phyloP scores from a whole-genome alignment of 1,140 invertebrate species.

The Trachymyrmex septentrionalis region DNA sequence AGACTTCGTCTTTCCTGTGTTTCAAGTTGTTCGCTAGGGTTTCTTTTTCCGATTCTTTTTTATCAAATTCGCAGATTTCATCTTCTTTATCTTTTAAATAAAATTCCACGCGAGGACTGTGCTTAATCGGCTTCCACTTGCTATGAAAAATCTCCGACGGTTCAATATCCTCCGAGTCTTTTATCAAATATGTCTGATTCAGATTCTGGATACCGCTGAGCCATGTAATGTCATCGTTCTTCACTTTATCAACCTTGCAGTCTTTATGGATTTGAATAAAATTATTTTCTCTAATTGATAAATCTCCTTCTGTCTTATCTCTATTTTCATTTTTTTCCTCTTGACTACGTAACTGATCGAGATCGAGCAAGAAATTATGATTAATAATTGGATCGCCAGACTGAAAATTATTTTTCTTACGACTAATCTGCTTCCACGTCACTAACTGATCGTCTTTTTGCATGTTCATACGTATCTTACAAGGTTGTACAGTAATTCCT shows the following conservation, averaged over 20 bases:
- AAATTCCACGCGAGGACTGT: constrained; percentile 72
- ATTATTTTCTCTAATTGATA: not conserved
- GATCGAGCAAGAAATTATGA: constrained; percentile 14
- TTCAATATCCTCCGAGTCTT: constrained; percentile 59
- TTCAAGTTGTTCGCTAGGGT: not conserved
- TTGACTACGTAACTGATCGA: not conserved
- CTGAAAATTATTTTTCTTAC: constrained; percentile 36
- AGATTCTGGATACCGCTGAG: constrained; percentile 62
- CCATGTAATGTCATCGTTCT: constrained; percentile 46
- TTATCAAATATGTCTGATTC: constrained; percentile 78
- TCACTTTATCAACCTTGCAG: constrained; percentile 14
- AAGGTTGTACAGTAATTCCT: constrained; percentile 80
- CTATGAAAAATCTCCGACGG: not conserved
- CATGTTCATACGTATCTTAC: constrained; percentile 41
- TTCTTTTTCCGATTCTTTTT: constrained; percentile 3
- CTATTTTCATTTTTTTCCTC: not conserved
- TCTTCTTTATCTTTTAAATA: constrained; percentile 17
- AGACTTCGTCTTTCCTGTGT: too few species aligned
- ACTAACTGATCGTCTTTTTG: constrained; percentile 59
- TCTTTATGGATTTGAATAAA: not conserved
- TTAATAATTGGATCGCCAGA: not conserved
- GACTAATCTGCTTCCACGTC: constrained; percentile 81
- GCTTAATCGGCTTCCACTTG: constrained; percentile 57
- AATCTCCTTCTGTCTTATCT: not conserved
- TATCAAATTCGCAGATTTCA: not conserved